Conservation (phyloP, 2,797 vertebrate genomes). For the Meriones psammophilus region DNA sequence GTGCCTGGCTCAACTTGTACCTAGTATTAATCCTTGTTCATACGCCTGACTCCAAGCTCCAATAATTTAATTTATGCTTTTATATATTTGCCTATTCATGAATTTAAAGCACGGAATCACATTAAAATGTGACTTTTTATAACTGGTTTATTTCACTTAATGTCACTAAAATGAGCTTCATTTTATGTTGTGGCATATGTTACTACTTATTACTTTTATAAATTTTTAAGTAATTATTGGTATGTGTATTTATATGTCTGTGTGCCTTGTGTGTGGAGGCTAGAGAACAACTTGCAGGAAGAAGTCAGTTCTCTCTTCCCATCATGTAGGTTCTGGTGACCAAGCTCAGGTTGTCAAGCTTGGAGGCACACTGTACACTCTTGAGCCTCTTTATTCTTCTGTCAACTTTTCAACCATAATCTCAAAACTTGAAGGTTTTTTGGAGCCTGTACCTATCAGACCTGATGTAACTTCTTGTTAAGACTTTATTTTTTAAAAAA, state of each 20-base stretch:
- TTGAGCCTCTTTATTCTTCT: background rate
- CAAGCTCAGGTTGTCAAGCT: background rate
- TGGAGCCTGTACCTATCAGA: background rate
- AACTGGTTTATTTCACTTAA: background rate
- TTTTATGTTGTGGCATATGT: background rate
- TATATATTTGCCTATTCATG: background rate
- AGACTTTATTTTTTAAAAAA: background rate
- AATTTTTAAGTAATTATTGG: background rate
- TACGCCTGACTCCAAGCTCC: background rate
- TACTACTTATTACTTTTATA: background rate
- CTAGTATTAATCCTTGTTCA: background rate
- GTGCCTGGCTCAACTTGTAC: no score
- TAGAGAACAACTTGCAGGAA: background rate
- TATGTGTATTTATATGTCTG: background rate
- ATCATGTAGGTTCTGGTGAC: background rate
- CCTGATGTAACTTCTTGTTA: slow-evolving; percentile 23
- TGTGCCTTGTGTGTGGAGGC: background rate
- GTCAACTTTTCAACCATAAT: background rate
- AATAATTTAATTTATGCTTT: background rate
- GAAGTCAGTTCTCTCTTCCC: background rate
- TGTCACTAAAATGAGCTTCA: background rate
- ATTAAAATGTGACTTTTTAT: background rate
- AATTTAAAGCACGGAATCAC: background rate
- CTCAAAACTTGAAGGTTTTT: slow-evolving; percentile 6
- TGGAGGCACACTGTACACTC: background rate